phyloP scores from a whole-genome alignment of 2,888 invertebrate genomes.

The Campoplex nolae region DNA sequence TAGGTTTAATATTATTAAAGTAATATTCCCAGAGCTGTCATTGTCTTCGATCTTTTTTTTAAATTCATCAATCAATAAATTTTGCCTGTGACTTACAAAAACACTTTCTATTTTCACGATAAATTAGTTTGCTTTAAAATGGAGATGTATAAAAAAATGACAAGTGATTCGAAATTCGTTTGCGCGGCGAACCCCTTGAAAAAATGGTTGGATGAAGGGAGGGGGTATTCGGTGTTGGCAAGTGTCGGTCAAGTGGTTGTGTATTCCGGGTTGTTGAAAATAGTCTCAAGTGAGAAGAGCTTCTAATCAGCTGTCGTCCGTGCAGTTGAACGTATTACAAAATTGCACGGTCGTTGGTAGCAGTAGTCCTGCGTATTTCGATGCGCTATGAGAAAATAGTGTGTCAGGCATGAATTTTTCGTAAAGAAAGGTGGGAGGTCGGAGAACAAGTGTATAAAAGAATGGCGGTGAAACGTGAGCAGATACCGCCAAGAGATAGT shows the following conservation, averaged over 20 bases:
- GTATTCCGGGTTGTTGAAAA: conserved; percentile 9
- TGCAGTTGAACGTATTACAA: conserved; percentile 3
- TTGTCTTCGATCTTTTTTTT: too few species aligned
- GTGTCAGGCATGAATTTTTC: conserved; percentile 18
- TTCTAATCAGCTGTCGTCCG: conserved; percentile 30
- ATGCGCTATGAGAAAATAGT: conserved; percentile 15
- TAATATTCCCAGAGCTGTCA: too few species aligned
- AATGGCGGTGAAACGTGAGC: conserved; percentile 27
- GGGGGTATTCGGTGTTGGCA: too few species aligned
- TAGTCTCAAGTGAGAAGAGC: background rate
- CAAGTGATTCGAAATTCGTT: too few species aligned
- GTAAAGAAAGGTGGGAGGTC: conserved; percentile 9
- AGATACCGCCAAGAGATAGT: conserved; percentile 31
- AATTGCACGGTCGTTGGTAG: background rate
- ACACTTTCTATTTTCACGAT: too few species aligned
- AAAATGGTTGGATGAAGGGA: too few species aligned
- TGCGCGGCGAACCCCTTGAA: too few species aligned
- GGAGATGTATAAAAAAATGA: too few species aligned
- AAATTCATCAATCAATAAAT: too few species aligned
- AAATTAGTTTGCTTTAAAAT: too few species aligned
- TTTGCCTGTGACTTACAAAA: too few species aligned
- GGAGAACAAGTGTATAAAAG: conserved; percentile 7
- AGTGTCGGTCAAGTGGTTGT: background rate
- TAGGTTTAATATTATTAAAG: too few species aligned
- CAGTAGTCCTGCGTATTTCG: conserved; percentile 9